These are phyloP conservation scores for Mustelus asterias DNA, from an alignment of 2,113 vertebrate species.

Conservation along the genomic window DNA sequence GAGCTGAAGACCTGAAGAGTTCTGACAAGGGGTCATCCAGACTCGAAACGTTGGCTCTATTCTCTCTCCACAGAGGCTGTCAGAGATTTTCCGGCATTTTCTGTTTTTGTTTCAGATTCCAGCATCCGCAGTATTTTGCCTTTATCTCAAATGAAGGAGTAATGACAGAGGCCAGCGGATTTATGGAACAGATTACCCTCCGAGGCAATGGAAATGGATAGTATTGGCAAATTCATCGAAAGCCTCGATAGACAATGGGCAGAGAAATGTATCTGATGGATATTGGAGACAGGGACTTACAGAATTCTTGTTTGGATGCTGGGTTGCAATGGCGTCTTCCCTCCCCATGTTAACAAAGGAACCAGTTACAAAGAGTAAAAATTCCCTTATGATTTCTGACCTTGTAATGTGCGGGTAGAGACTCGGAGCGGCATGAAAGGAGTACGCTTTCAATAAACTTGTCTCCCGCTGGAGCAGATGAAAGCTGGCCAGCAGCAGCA, in stretches of 20 bases:
- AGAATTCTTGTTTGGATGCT: background rate
- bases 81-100: too few relatives aligned
- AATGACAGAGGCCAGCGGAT: background rate
- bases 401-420: slow-evolving; percentile 20
- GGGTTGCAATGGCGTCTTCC: background rate
- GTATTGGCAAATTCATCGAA: background rate
- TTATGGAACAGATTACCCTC: background rate
- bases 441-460: background rate
- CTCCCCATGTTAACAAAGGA: background rate
- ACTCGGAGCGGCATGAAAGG: background rate
- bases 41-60: too few relatives aligned
- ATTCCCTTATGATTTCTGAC: background rate
- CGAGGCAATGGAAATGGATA: background rate
- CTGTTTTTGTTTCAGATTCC: too few relatives aligned
- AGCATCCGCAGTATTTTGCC: too few relatives aligned
- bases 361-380: background rate
- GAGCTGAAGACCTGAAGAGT: too few relatives aligned
- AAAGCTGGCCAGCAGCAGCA: background rate
- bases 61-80: too few relatives aligned
- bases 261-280: background rate
- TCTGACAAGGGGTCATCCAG: too few relatives aligned
- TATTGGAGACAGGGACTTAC: background rate
- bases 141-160: background rate
- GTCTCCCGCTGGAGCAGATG: background rate
- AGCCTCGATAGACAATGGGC: background rate